Evolutionary conservation across 2,797 vertebrate genomes (phyloP).

Genomic region (Ispidina lecontei): DNA sequence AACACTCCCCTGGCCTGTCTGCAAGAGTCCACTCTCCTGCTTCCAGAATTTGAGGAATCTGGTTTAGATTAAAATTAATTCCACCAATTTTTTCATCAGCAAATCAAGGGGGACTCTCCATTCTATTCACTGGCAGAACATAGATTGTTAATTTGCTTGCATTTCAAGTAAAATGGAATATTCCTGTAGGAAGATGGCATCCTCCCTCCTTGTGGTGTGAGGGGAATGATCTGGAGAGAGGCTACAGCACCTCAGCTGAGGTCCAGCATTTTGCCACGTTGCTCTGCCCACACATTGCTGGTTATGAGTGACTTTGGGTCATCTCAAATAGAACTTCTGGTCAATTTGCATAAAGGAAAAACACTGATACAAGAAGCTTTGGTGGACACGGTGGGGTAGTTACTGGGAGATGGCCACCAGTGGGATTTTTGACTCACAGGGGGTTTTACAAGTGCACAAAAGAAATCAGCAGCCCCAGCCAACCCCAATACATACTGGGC

Average conservation of each 20-base stretch:
- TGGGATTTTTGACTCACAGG: background rate
- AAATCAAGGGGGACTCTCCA: background rate
- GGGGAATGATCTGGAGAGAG: background rate
- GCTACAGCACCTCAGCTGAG: background rate
- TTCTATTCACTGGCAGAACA: background rate
- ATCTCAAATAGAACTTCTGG: background rate
- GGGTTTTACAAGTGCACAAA: accelerated
- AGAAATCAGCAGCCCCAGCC: background rate
- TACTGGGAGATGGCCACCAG: background rate
- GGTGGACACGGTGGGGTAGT: background rate
- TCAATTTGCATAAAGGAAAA: background rate
- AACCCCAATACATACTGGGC: background rate
- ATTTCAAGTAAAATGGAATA: background rate
- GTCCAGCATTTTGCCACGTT: background rate
- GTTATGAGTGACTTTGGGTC: background rate
- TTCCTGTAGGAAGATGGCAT: background rate
- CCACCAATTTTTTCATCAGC: background rate
- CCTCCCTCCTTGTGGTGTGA: background rate
- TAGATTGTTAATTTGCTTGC: background rate
- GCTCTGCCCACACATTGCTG: background rate
- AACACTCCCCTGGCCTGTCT: background rate
- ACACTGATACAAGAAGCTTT: background rate
- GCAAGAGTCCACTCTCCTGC: background rate
- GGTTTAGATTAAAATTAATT: conserved; percentile 32
- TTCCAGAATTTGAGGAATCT: background rate